phyloP scores from a whole-genome alignment of 2,888 invertebrate genomes.

The Lypha dubia region DNA sequence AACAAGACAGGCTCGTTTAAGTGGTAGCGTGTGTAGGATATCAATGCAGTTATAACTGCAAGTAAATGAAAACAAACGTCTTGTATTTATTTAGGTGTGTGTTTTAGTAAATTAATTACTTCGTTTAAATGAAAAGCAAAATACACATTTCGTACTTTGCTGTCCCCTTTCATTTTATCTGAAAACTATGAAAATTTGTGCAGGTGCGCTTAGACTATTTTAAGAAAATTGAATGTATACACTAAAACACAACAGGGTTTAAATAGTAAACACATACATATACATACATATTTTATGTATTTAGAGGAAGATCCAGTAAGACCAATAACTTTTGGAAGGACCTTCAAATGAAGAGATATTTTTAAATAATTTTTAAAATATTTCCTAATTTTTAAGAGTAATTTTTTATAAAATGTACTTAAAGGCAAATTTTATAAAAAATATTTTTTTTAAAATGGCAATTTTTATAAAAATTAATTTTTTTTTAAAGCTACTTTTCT shows the following conservation, averaged over 20 bases:
- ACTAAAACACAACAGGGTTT: background rate
- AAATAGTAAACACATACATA: background rate
- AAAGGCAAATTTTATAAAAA: no score
- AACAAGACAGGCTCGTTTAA: background rate
- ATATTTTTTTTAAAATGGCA: no score
- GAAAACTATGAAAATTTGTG: conserved; percentile 12
- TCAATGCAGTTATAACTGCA: conserved; percentile 67
- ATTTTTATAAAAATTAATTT: no score
- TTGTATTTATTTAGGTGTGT: conserved; percentile 66
- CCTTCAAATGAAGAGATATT: background rate
- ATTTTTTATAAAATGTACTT: no score
- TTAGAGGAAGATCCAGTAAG: background rate
- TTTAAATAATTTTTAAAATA: no score
- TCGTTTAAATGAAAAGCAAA: conserved; percentile 72
- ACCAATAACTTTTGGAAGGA: background rate
- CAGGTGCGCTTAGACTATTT: background rate
- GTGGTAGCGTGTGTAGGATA: conserved; percentile 8
- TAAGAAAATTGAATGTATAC: background rate
- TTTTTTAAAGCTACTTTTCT: no score
- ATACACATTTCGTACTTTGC: conserved; percentile 13
- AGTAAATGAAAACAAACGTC: conserved; percentile 69
- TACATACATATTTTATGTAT: no score
- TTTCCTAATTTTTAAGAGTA: no score
- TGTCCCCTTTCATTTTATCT: background rate
- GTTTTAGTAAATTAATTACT: conserved; percentile 75